Conservation (phyloP, 1,140 invertebrate genomes). For the Myzus persicae region DNA sequence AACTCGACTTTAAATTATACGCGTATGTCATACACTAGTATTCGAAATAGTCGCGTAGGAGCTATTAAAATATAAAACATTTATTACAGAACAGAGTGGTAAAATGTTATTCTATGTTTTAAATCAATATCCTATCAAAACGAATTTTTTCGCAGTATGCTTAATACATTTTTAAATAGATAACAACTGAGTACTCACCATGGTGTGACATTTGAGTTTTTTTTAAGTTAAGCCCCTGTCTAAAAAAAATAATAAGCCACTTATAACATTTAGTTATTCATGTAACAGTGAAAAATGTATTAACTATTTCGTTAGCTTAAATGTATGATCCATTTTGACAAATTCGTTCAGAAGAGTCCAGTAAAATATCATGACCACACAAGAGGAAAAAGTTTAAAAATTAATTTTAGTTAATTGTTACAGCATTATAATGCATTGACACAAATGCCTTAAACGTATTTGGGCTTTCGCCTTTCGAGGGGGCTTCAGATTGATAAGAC, state of each 20-base stretch:
- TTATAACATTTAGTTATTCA: background rate
- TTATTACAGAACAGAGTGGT: background rate
- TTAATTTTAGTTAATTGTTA: background rate
- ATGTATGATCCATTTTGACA: background rate
- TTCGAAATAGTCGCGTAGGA: background rate
- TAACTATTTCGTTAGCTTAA: background rate
- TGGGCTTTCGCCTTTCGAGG: background rate
- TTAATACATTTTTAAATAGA: background rate
- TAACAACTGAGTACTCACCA: background rate
- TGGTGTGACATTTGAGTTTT: background rate
- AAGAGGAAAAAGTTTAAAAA: background rate
- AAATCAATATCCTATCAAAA: background rate
- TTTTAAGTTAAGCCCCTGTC: background rate
- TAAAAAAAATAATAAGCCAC: too few species aligned
- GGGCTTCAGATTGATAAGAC: background rate
- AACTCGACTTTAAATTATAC: background rate
- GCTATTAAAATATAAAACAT: background rate
- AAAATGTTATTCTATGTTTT: background rate
- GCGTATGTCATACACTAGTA: background rate
- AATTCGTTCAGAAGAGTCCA: background rate
- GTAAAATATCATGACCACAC: background rate
- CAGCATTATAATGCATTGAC: background rate
- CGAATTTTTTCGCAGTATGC: background rate
- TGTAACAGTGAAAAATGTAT: background rate
- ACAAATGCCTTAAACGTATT: background rate